A percentile compares a stretch with the other conserved stretches of the same genome.
Conservation (phyloP, 1,140 invertebrate species). For the Drosophila simulans region DNA sequence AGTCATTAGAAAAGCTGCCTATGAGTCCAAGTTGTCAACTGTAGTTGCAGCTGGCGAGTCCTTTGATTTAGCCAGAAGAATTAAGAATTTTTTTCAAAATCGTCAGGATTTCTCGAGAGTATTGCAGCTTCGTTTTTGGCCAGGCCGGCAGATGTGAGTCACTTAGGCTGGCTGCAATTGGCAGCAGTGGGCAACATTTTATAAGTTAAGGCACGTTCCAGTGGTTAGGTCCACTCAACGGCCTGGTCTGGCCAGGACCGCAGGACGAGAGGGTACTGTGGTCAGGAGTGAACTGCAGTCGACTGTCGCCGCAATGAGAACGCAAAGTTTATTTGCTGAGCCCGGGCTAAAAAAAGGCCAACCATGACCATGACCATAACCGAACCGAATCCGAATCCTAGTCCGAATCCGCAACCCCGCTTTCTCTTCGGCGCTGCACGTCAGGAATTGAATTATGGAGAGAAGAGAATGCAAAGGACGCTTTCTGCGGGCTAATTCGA, state of each 20-base stretch:
- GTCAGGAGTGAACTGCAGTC: slow-evolving; percentile 48
- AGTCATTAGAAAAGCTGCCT: no score
- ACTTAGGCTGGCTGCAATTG: slow-evolving; percentile 50
- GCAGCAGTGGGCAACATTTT: slow-evolving; percentile 62
- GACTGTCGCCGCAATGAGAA: slow-evolving; percentile 70
- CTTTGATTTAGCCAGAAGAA: neutral
- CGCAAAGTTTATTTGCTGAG: slow-evolving; percentile 74
- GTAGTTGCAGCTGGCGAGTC: neutral
- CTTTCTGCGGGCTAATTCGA: slow-evolving; percentile 56
- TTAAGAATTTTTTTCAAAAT: no score
- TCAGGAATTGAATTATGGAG: slow-evolving; percentile 60
- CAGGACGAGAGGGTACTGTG: slow-evolving; percentile 2
- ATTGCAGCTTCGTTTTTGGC: slow-evolving; percentile 14
- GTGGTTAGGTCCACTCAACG: slow-evolving; percentile 63
- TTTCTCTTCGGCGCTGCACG: slow-evolving; percentile 6
- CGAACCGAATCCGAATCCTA: neutral
- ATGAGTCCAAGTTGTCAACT: neutral
- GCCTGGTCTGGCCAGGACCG: neutral
- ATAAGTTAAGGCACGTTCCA: slow-evolving; percentile 77
- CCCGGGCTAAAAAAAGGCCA: slow-evolving; percentile 29
- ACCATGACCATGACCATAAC: neutral
- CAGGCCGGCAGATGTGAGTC: neutral
- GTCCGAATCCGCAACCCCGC: neutral
- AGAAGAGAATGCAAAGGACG: slow-evolving; percentile 11
- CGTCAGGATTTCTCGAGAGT: neutral